These are phyloP conservation scores for Bothrops jararaca DNA, from an alignment of 2,113 vertebrate genomes.

Conservation along the genomic window DNA sequence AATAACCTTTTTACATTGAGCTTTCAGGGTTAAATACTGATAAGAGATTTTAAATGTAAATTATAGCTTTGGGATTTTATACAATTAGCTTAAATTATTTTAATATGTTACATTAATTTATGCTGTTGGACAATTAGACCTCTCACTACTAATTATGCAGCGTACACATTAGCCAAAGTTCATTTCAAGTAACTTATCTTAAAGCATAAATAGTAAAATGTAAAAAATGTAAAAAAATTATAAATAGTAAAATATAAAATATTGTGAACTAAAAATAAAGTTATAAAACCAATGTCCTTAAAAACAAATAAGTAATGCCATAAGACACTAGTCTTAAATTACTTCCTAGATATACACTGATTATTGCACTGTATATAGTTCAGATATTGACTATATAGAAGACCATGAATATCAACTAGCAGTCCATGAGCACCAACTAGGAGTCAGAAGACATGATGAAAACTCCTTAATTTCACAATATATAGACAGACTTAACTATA, in stretches of 20 bases:
- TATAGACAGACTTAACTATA: background rate
- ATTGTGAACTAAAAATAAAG: background rate
- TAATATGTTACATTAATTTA: background rate
- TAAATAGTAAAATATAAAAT: background rate
- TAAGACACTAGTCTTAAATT: background rate
- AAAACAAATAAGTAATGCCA: background rate
- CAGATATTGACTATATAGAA: background rate
- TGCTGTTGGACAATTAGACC: background rate
- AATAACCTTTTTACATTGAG: background rate
- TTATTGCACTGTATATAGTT: background rate
- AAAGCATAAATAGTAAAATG: background rate
- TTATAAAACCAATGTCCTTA: background rate
- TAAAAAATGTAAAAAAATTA: background rate
- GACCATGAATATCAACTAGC: background rate
- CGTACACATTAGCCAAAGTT: background rate
- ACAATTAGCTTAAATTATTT: background rate
- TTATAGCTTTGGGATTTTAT: background rate
- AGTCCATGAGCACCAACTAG: background rate
- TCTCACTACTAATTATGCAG: background rate
- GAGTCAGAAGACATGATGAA: background rate
- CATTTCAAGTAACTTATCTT: background rate
- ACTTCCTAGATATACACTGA: background rate
- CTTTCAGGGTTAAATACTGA: background rate
- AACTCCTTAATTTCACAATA: background rate
- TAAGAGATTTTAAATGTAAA: background rate